Percentiles rank a stretch among this genome's conserved stretches.
Evolutionary conservation across 2,113 vertebrate genomes (phyloP).

Genomic region (Mastomys natalensis): DNA sequence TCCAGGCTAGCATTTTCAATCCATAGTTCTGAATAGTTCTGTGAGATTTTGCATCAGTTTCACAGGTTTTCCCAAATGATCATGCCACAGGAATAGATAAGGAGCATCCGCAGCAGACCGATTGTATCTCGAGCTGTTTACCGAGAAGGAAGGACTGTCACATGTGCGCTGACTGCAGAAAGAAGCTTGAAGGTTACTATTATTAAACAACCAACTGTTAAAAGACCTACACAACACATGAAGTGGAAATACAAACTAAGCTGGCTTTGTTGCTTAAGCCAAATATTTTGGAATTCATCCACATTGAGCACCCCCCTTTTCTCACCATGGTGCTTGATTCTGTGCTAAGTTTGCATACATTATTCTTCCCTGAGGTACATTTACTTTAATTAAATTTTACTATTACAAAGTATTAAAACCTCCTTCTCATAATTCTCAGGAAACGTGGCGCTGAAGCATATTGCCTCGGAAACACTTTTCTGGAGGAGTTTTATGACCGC

Average conservation of each 20-base stretch:
- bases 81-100: slow-evolving; percentile 36
- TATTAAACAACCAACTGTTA: slow-evolving; percentile 79
- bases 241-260: slow-evolving; percentile 52
- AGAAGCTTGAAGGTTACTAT: slow-evolving; percentile 69
- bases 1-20: slow-evolving; percentile 66
- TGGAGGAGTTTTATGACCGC: neutral
- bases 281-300: slow-evolving; percentile 75
- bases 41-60: slow-evolving; percentile 55
- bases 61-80: slow-evolving; percentile 68
- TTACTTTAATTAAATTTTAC: slow-evolving; percentile 83
- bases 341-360: slow-evolving; percentile 80
- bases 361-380: slow-evolving; percentile 76
- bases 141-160: slow-evolving; percentile 36
- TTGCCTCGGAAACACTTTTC: neutral
- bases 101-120: slow-evolving; percentile 49
- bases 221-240: slow-evolving; percentile 51
- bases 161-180: neutral
- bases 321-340: slow-evolving; percentile 78
- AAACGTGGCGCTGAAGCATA: neutral
- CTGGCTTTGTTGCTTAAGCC: slow-evolving; percentile 63
- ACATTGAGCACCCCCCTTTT: slow-evolving; percentile 69
- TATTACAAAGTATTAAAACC: slow-evolving; percentile 73
- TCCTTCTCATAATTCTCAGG: slow-evolving; percentile 63
- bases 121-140: slow-evolving; percentile 45
- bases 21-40: slow-evolving; percentile 56